phyloP scores from a whole-genome alignment of 2,888 invertebrate species.

The Nymphalis polychloros region DNA sequence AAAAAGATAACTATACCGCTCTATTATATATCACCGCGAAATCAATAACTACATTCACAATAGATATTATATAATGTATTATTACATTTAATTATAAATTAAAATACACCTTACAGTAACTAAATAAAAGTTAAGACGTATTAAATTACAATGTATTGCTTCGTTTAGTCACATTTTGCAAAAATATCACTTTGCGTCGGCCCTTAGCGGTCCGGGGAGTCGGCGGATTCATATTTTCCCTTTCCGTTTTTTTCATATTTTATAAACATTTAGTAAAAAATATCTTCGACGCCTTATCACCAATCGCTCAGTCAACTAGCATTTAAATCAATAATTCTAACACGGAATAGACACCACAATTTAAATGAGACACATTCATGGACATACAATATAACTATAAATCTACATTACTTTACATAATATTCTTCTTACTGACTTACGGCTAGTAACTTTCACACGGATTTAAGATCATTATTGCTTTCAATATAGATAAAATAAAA shows the following conservation, averaged over 20 bases:
- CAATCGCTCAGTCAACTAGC: constrained; percentile 76
- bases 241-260: constrained; percentile 51
- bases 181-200: constrained; percentile 83
- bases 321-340: constrained; percentile 73
- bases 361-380: constrained; percentile 79
- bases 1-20: constrained; percentile 79
- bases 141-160: constrained; percentile 89
- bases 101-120: constrained; percentile 74
- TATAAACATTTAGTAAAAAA: constrained; percentile 72
- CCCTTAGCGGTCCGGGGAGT: constrained; percentile 48
- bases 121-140: constrained; percentile 82
- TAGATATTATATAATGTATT: constrained; percentile 69
- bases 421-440: constrained; percentile 70
- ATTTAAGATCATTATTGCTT: constrained; percentile 11
- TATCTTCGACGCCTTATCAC: constrained; percentile 68
- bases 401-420: constrained; percentile 69
- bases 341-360: constrained; percentile 81
- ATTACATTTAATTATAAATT: constrained; percentile 60
- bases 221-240: constrained; percentile 41
- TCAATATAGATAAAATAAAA: constrained; percentile 5
- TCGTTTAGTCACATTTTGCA: constrained; percentile 86
- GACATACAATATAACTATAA: constrained; percentile 70
- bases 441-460: constrained; percentile 34
- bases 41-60: constrained; percentile 80
- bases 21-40: constrained; percentile 80